A percentile compares a stretch with the other conserved stretches of the same genome.
These are phyloP conservation scores for Callocephalon fimbriatum DNA, from an alignment of 2,113 vertebrate genomes.

Conservation along the genomic window DNA sequence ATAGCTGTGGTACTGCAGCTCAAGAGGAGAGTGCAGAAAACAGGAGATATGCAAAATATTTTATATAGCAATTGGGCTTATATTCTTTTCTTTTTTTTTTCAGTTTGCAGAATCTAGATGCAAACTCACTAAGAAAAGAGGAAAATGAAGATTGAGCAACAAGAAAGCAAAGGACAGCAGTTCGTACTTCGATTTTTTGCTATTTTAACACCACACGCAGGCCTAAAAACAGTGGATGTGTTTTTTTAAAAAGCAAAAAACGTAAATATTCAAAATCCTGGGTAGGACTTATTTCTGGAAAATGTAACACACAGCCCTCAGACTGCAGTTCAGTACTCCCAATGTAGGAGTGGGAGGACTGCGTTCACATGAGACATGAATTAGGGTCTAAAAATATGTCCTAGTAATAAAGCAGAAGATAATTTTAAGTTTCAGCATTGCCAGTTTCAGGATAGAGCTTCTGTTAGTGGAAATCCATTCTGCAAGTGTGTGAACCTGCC, in stretches of 20 bases:
- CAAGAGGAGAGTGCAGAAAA: neutral
- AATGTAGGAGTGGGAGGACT: neutral
- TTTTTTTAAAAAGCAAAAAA: neutral
- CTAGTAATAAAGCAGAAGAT: constrained; percentile 20
- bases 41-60: neutral
- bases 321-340: constrained; percentile 24
- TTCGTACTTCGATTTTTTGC: neutral
- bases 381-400: constrained; percentile 45
- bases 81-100: neutral
- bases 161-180: neutral
- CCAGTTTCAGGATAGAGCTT: neutral
- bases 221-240: neutral
- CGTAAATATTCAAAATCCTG: neutral
- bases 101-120: neutral
- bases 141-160: neutral
- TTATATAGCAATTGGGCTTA: neutral
- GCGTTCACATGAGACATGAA: neutral
- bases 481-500: neutral
- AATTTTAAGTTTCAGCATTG: constrained; percentile 21
- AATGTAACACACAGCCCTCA: neutral
- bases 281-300: constrained; percentile 17
- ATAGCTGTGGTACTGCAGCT: neutral
- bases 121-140: neutral
- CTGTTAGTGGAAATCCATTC: neutral
- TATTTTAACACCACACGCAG: neutral